These are phyloP conservation scores for Podarcis siculus DNA, from an alignment of 2,797 vertebrate genomes.

Conservation along the genomic window DNA sequence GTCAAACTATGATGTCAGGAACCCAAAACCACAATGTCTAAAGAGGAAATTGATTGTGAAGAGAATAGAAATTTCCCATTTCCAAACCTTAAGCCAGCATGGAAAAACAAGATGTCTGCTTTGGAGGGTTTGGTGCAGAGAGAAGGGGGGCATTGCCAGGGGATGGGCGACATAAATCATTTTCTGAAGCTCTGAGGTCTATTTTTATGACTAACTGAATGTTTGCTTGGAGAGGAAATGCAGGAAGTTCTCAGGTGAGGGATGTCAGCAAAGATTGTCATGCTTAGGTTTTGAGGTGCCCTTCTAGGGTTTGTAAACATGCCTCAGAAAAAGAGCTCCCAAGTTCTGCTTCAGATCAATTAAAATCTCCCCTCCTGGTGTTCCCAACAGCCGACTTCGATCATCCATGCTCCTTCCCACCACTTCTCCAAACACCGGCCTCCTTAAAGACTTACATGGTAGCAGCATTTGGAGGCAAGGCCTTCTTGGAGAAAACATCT, in stretches of 20 bases:
- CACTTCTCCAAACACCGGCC: no score
- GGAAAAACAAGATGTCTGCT: neutral
- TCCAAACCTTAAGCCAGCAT: constrained; percentile 18
- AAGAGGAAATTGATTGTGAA: constrained; percentile 44
- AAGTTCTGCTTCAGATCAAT: neutral
- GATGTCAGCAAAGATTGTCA: neutral
- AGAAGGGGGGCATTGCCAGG: no score
- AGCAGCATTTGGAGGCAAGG: no score
- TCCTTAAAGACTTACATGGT: no score
- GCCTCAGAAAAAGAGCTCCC: neutral
- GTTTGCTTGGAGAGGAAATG: neutral
- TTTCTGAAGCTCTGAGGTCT: neutral
- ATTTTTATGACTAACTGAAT: neutral
- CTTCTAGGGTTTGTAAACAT: neutral
- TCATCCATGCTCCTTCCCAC: no score
- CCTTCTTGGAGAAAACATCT: no score
- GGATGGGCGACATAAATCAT: neutral
- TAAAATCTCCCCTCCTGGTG: no score
- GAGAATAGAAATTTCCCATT: constrained; percentile 30
- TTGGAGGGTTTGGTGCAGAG: no score
- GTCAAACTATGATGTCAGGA: constrained; percentile 39
- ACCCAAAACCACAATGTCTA: constrained; percentile 31
- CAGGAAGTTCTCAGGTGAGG: no score
- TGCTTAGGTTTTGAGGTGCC: neutral
- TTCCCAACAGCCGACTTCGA: no score